phyloP scores from a whole-genome alignment of 2,113 vertebrate genomes.

The Cnemophilus loriae region DNA sequence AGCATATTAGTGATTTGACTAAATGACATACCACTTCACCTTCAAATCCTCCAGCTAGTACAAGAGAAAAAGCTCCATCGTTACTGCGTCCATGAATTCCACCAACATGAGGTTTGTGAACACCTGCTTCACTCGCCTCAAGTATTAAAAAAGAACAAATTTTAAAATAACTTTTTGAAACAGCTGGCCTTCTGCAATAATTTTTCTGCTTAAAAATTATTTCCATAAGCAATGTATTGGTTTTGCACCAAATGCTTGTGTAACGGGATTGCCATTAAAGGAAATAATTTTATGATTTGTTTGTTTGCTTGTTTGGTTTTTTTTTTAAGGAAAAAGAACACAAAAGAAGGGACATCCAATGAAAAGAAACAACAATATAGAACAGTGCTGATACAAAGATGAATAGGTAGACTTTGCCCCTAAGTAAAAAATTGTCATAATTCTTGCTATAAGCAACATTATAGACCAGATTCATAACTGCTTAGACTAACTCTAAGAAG shows the following conservation, averaged over 20 bases:
- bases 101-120: slow-evolving; percentile 90
- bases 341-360: neutral
- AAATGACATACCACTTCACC: slow-evolving; percentile 90
- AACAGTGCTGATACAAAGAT: neutral
- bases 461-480: neutral
- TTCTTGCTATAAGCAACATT: neutral
- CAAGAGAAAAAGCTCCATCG: slow-evolving; percentile 89
- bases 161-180: neutral
- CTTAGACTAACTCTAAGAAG: neutral
- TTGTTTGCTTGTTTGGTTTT: too few species aligned
- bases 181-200: neutral
- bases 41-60: slow-evolving; percentile 84
- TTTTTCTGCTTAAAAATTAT: neutral
- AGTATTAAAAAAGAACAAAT: neutral
- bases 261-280: neutral
- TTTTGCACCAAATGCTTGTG: too few species aligned
- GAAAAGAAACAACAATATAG: neutral
- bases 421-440: neutral
- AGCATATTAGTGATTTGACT: neutral
- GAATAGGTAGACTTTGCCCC: neutral
- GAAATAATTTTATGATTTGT: neutral
- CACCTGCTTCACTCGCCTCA: slow-evolving; percentile 92
- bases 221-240: neutral
- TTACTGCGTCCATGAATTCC: slow-evolving; percentile 93
- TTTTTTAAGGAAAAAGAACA: neutral